Evolutionary conservation across 2,888 invertebrate species (phyloP), one percentile per base, ranked within the genome.

Genomic region (Terebella lapidaria): DNA sequence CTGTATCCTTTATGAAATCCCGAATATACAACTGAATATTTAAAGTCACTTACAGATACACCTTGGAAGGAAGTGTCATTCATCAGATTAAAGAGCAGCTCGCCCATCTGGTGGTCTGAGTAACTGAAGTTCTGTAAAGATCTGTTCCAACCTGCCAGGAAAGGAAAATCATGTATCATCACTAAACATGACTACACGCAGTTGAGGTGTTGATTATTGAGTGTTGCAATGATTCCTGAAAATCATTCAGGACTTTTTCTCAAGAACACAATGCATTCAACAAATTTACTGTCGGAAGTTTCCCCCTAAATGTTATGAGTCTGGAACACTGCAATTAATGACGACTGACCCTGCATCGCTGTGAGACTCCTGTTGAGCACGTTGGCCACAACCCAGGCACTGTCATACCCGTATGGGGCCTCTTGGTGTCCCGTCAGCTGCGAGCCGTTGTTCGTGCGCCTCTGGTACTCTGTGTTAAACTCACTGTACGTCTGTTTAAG

Each of bases 361-460:
- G 58, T 54, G 3, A 60, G 20, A 29, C 61, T 65, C n/a, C 52
- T 49, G 56, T 68, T 67, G 78, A 97, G 92, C 28, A 95, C 92
- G 76, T 95, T 83, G 47, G 96, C 96, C 28, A 95, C 90, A 54
- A 95, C 92, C 96, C 96, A 97, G 59, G 96, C 92, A 15, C 96
- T 96, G 82, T 96, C 96, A 79, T 96, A 96, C 56, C 96, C 96
- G 61, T 96, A 82, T 1, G 96, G 96, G 4, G 96, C 95, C 82
- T 97, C 96, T 78, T 81, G 81, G 81, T 94, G 93, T 10, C 66
- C 70, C 5, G 64, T 63, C 15, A 49, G 27, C 25, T 57, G 45
- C 35, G 47, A 26, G n/a, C n/a, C n/a, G 42, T 63, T 47, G n/a
- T 63, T 60, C 2, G 67, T 68, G 15, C 52, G 26, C 24, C 54